Base-by-base conservation (phyloP, 2,797 vertebrate genomes). In the Sternotherus odoratus region DNA sequence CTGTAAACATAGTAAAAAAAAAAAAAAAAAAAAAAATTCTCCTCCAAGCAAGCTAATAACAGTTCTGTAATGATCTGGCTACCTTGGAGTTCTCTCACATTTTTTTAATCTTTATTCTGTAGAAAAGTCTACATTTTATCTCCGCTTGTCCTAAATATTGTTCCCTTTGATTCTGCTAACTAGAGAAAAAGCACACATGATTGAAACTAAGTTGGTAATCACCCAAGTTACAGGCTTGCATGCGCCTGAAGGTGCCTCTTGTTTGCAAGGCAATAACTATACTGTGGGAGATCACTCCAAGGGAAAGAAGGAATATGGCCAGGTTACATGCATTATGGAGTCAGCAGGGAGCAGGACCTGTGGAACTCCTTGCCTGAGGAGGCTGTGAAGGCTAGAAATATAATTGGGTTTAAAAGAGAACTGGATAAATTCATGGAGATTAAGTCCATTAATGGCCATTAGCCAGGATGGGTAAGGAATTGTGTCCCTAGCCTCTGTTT, bases 1-100 rank as follows among this genome's bases (percentile, higher is more conserved):
- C 69, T 33, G 19, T 54, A 87, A 80, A 5, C 0, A 0, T 0
- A 21, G 11, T 49, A 46, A 77, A 90, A 30, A 2, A 1, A 0
- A 24, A 21, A 5, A n/a, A n/a, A n/a, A 46, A 77, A 90, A 30
- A 2, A 1, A 0, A 24, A 21, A 5, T 51, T 50, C 80, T 57
- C 16, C 81, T 72, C 30, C 43, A 60, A 74, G 72, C 77, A 77
- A 69, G 28, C 23, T 19, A 56, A 28, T 3, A 16, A 33, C 57
- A 60, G 12, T 33, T 6, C 6, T 60, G 13, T 15, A 60, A 60
- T 33, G 30, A 33, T 60, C 30, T 60, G 28, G 28, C 30, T 13
- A 15, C 28, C 57, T 60, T 15, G 28, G 30, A 33, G 30, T 46
- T 75, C 54, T 74, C 78, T 53, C 83, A 53, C 83, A 53, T 77